Percentiles rank a stretch among this genome's conserved stretches.
These are phyloP conservation scores for Linyphia triangularis DNA, from an alignment of 2,888 invertebrate species.

Conservation along the genomic window DNA sequence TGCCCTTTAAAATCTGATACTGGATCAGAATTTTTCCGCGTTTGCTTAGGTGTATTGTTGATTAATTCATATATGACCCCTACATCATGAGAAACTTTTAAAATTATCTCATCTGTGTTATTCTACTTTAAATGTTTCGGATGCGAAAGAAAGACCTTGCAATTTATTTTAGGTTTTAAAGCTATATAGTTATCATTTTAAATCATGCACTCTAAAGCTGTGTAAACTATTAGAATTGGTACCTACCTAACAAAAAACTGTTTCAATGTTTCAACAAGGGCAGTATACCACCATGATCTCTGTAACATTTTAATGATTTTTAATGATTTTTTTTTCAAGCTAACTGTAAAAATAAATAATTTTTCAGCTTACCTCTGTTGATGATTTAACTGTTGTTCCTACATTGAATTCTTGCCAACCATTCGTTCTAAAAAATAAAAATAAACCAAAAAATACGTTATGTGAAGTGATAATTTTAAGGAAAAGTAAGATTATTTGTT, in stretches of 20 bases:
- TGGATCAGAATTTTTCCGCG: no score
- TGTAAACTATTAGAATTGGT: no score
- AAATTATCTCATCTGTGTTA: no score
- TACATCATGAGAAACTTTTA: no score
- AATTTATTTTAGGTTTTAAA: no score
- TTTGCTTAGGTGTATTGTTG: no score
- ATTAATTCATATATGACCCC: no score
- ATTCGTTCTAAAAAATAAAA: constrained; percentile 27
- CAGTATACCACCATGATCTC: constrained; percentile 70
- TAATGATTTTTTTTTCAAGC: neutral
- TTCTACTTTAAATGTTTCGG: no score
- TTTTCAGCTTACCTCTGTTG: constrained; percentile 46
- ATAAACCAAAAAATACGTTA: neutral
- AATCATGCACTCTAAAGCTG: no score
- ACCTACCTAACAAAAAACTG: constrained; percentile 29
- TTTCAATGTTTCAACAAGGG: constrained; percentile 28
- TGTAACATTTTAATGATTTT: neutral
- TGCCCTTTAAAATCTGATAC: no score
- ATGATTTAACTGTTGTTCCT: neutral
- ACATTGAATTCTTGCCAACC: constrained; percentile 60
- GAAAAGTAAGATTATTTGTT: neutral
- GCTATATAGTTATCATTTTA: no score
- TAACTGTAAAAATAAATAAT: neutral
- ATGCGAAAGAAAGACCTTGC: no score
- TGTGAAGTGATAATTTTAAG: neutral